Evolutionary conservation across 2,888 invertebrate species (phyloP).

Genomic region (Cheilosia vulpina): DNA sequence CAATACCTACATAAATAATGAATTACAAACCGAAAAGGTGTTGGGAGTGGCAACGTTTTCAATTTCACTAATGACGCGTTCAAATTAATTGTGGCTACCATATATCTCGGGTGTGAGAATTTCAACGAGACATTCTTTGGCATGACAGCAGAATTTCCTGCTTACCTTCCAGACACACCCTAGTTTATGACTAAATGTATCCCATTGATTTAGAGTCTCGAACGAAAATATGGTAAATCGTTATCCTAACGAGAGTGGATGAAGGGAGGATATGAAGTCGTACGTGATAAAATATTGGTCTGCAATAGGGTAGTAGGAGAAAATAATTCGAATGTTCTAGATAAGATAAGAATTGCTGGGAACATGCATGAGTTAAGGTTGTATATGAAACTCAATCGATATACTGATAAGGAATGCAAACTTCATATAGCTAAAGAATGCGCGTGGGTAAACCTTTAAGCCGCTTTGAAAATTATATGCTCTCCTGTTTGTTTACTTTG

Average conservation of each 20-base stretch:
- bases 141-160: constrained; percentile 18
- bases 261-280: background rate
- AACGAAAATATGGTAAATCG: background rate
- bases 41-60: constrained; percentile 34
- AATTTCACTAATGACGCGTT: constrained; percentile 33
- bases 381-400: background rate
- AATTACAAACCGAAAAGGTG: constrained; percentile 20
- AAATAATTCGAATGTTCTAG: background rate
- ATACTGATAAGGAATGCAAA: background rate
- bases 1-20: background rate
- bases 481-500: background rate
- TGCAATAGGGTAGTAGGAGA: background rate
- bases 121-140: background rate
- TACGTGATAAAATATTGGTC: background rate
- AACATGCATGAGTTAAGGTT: background rate
- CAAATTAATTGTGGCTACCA: constrained; percentile 1
- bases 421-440: background rate
- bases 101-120: background rate
- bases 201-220: background rate
- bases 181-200: background rate
- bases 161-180: constrained; percentile 20
- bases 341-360: background rate
- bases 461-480: background rate
- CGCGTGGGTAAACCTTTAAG: background rate
- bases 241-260: background rate